These are phyloP conservation scores for Corythornis leucogaster DNA, from an alignment of 2,797 vertebrate genomes.

Conservation along the genomic window DNA sequence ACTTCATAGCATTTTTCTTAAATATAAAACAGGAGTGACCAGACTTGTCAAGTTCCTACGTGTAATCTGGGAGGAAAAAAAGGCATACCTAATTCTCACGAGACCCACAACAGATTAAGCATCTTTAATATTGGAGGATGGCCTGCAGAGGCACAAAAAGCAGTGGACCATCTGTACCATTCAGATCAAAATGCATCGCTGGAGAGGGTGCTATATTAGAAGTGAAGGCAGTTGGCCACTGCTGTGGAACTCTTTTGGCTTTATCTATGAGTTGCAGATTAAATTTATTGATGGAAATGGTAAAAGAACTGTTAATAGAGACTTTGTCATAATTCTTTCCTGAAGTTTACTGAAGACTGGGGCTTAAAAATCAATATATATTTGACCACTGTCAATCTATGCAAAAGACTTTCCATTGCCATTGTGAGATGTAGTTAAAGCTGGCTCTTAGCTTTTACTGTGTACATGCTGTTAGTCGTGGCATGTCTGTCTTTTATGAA, in stretches of 20 bases:
- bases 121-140: constrained; percentile 5
- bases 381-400: background rate
- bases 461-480: background rate
- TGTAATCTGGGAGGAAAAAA: background rate
- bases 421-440: background rate
- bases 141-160: background rate
- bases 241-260: background rate
- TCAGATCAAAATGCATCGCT: background rate
- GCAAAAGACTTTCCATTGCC: background rate
- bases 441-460: constrained; percentile 26
- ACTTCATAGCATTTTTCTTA: background rate
- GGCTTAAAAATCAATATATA: background rate
- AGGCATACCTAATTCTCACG: background rate
- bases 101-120: background rate
- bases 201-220: background rate
- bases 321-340: background rate
- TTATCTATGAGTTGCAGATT: background rate
- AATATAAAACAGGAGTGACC: background rate
- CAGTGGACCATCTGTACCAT: background rate
- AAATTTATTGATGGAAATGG: background rate
- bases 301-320: background rate
- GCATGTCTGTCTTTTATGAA: constrained; percentile 10
- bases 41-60: background rate
- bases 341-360: background rate
- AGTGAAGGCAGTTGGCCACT: background rate